Percentiles rank a stretch among this genome's conserved stretches.
phyloP scores from a whole-genome alignment of 2,888 invertebrate genomes.

The Villa cingulata region DNA sequence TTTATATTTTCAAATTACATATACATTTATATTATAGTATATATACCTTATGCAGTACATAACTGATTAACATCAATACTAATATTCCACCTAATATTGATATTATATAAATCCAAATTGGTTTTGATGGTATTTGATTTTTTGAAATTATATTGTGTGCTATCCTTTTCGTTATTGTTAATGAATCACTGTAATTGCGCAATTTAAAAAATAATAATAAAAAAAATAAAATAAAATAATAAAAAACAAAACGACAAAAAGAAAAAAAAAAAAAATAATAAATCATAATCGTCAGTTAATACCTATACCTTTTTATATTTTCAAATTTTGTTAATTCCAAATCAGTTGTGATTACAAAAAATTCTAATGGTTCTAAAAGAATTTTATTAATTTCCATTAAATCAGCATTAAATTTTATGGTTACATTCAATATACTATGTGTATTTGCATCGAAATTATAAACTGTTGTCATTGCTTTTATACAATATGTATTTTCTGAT shows the following conservation, averaged over 20 bases:
- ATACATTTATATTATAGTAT: neutral
- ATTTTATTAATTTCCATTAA: conserved; percentile 32
- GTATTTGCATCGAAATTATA: conserved; percentile 26
- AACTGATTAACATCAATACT: conserved; percentile 30
- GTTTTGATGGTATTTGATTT: conserved; percentile 25
- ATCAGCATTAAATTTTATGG: conserved; percentile 28
- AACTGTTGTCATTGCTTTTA: conserved; percentile 28
- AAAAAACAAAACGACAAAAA: neutral
- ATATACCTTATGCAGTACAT: conserved; percentile 33
- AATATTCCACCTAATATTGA: conserved; percentile 36
- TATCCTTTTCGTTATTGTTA: conserved; percentile 24
- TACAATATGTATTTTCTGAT: conserved; percentile 26
- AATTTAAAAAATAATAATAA: neutral
- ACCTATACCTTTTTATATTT: conserved; percentile 18
- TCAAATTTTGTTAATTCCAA: conserved; percentile 25
- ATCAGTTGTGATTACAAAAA: conserved; percentile 29
- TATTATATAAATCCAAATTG: conserved; percentile 37
- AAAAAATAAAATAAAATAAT: neutral
- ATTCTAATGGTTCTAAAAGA: conserved; percentile 33
- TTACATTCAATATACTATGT: conserved; percentile 25
- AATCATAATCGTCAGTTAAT: neutral
- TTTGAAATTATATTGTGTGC: conserved; percentile 35
- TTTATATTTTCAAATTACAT: neutral
- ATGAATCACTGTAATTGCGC: conserved; percentile 15
- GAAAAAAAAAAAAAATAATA: neutral